phyloP scores from a whole-genome alignment of 2,797 vertebrate genomes.

The Gastrophryne carolinensis region DNA sequence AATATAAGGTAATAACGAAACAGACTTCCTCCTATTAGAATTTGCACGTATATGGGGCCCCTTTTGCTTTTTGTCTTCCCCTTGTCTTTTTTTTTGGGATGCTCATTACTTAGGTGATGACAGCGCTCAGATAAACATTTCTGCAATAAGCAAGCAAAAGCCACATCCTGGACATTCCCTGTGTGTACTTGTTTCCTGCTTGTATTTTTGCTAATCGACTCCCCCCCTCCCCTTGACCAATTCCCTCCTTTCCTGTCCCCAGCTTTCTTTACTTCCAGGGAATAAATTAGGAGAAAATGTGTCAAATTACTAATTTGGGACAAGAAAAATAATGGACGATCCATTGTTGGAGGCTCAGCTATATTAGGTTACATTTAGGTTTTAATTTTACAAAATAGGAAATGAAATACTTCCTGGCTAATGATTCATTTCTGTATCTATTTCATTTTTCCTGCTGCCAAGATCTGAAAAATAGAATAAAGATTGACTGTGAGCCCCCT shows the following conservation, averaged over 20 bases:
- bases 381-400: background rate
- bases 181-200: conserved; percentile 25
- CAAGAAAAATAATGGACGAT: background rate
- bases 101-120: conserved; percentile 41
- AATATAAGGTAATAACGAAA: too few relatives aligned
- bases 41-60: background rate
- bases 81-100: conserved; percentile 6
- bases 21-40: background rate
- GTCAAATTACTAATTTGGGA: background rate
- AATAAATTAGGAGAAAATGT: background rate
- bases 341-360: background rate
- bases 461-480: background rate
- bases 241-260: conserved; percentile 4
- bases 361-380: background rate
- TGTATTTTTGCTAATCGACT: background rate
- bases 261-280: background rate
- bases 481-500: too few relatives aligned
- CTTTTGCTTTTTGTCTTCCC: background rate
- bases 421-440: background rate
- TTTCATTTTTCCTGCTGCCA: background rate
- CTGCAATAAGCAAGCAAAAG: conserved; percentile 13
- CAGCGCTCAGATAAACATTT: conserved; percentile 38
- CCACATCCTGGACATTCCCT: conserved; percentile 32
- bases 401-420: background rate
- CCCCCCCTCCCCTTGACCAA: background rate